phyloP scores from a whole-genome alignment of 37 sponge, comb jelly and placozoan species.

The Spongilla lacustris region DNA sequence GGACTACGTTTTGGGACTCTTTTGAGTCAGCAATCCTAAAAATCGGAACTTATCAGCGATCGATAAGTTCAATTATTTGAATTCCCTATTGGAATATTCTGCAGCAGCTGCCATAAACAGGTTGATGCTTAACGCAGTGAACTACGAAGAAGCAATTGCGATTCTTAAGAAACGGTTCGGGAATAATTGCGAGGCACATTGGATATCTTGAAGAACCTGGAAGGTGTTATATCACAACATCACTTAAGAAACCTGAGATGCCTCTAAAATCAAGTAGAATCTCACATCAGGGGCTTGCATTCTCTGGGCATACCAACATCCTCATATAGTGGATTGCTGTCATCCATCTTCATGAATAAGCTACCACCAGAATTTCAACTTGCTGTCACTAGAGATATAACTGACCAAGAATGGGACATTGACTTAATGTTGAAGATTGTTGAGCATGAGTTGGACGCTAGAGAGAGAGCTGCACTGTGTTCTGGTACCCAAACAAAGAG shows the following conservation, averaged over 20 bases:
- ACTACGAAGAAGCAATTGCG: constrained; percentile 15
- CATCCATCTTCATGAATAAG: constrained; percentile 6
- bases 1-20: too few relatives aligned
- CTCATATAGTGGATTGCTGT: constrained; percentile 16
- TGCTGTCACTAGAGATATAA: background rate
- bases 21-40: too few relatives aligned
- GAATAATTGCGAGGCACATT: constrained; percentile 25
- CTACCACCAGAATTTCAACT: constrained; percentile 17
- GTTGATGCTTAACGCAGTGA: background rate
- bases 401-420: background rate
- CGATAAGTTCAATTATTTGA: too few relatives aligned
- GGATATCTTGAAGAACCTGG: constrained; percentile 21
- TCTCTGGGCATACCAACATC: constrained; percentile 5
- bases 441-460: too few relatives aligned
- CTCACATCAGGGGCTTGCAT: constrained; percentile 24
- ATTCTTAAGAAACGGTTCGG: constrained; percentile 32
- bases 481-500: too few relatives aligned
- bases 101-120: constrained; percentile 6
- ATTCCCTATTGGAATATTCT: too few relatives aligned
- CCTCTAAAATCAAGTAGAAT: constrained; percentile 3
- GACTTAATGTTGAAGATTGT: too few relatives aligned
- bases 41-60: too few relatives aligned
- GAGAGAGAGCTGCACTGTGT: too few relatives aligned
- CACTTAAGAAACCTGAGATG: background rate
- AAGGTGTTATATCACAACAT: background rate